These are phyloP conservation scores for Cerceris ruficornis DNA, from an alignment of 2,888 invertebrate genomes.

Conservation along the genomic window DNA sequence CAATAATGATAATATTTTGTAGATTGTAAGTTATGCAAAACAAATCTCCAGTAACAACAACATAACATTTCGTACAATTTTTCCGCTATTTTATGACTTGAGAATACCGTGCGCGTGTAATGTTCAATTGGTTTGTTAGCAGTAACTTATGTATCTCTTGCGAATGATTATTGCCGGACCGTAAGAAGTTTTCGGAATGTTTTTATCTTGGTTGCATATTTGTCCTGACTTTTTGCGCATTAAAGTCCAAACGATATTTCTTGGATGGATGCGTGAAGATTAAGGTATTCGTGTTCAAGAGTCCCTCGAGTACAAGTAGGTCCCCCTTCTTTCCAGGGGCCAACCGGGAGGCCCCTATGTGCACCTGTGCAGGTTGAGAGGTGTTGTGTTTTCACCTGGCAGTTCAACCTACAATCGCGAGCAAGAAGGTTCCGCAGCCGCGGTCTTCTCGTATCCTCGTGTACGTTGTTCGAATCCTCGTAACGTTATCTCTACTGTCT, in stretches of 20 bases:
- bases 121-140: no score
- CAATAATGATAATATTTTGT: no score
- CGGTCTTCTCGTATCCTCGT: conserved; percentile 44
- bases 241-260: conserved; percentile 33
- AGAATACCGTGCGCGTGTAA: no score
- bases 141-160: no score
- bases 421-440: conserved; percentile 71
- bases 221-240: neutral
- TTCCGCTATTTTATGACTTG: no score
- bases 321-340: conserved; percentile 70
- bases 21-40: no score
- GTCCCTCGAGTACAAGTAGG: conserved; percentile 69
- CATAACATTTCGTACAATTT: no score
- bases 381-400: conserved; percentile 81
- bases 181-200: no score
- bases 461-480: neutral
- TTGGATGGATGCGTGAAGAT: conserved; percentile 38
- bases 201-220: neutral
- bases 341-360: conserved; percentile 69
- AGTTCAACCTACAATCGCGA: conserved; percentile 79
- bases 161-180: no score
- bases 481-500: neutral
- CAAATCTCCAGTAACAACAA: no score
- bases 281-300: conserved; percentile 57
- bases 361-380: conserved; percentile 78